Conservation (phyloP, 2,797 vertebrate species). For the Artibeus jamaicensis region DNA sequence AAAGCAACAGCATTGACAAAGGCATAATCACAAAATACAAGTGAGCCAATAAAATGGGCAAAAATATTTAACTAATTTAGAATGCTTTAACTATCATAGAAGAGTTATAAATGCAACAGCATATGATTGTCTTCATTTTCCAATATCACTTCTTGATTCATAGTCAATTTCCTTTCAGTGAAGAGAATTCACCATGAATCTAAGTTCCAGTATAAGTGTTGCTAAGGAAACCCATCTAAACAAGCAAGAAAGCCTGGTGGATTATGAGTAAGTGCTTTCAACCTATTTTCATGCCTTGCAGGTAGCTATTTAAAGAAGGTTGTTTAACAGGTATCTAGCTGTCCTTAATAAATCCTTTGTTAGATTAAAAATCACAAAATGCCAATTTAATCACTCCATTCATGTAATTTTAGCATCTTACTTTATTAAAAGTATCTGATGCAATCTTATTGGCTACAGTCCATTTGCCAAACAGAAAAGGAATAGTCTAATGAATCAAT, state of each 20-base stretch:
- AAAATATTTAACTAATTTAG: neutral
- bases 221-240: neutral
- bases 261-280: slow-evolving; percentile 6
- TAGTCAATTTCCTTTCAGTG: neutral
- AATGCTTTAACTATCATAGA: neutral
- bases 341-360: slow-evolving; percentile 43
- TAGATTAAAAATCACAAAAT: slow-evolving; percentile 51
- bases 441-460: slow-evolving; percentile 26
- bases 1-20: neutral
- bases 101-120: neutral
- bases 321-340: slow-evolving; percentile 26
- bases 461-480: slow-evolving; percentile 17
- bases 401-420: slow-evolving; percentile 9
- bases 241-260: slow-evolving; percentile 15
- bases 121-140: neutral
- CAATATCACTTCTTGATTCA: neutral
- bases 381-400: slow-evolving; percentile 23
- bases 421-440: slow-evolving; percentile 44
- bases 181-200: slow-evolving; percentile 3
- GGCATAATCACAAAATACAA: neutral
- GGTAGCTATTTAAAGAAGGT: neutral
- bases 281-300: neutral
- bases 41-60: neutral
- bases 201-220: neutral
- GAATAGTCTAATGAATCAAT: neutral